Base-by-base conservation (phyloP, 2,888 invertebrate species). In the Temnothorax unifasciatus region DNA sequence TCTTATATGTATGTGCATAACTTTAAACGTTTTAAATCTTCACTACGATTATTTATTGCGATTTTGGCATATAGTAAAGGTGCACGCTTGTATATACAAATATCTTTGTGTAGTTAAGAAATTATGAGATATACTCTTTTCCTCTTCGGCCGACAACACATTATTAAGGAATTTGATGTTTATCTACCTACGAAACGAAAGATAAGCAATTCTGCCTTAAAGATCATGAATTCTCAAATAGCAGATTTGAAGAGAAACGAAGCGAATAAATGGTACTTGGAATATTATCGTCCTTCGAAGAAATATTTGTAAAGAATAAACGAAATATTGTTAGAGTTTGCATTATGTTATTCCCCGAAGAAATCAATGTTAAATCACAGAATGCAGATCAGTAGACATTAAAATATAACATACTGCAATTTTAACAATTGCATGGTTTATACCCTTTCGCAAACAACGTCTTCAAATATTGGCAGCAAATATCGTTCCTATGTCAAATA, bases 391-490 rank as follows among this genome's bases (percentile, higher is more conserved):
- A 34, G 44, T 59, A 29, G 21, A 79, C 47, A 73, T 73, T 47
- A 47, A 59, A 41, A 77, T 41, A 41, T 54, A 77, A 41, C 52
- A 79, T 73, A 71, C 21, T 59, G 59, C 47, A 34, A 38, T 61
- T 59, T 59, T 50, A 44, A 13, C 34, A 9, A 47, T 15, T 34
- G 47, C 13, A 21, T 54, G n/a, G 34, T 34, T 57, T 29, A 3
- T 29, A 57, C 57, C 59, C 13, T 71, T 57, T 73, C 25, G 73
- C 59, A 50, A 79, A 21, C 44, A 44, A 34, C 13, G 13, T 73
- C 59, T 81, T 38, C 13, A 47, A 59, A 81, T 81, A 81, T 81
- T 57, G 59, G 5, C n/a, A 25, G 21, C 79, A 81, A 81, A 73
- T 73, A 61, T 61, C 47, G 9, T 73, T 59, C 13, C 15, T 57